These are phyloP conservation scores for Dysmachus trigonus DNA, from an alignment of 2,888 invertebrate genomes.

Conservation along the genomic window DNA sequence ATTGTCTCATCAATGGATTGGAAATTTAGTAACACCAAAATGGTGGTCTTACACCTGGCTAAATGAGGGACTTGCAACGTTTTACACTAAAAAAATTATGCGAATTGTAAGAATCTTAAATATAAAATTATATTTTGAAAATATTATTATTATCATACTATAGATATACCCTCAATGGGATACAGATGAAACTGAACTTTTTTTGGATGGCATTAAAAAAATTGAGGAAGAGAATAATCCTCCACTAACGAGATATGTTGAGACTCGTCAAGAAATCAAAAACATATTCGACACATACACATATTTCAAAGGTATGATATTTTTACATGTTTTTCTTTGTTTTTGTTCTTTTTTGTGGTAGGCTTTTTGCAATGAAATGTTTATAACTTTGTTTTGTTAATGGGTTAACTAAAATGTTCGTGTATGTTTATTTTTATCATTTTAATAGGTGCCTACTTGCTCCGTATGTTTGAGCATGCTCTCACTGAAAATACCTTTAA, in stretches of 20 bases:
- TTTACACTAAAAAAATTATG: slow-evolving; percentile 52
- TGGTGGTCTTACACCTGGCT: slow-evolving; percentile 76
- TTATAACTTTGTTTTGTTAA: background rate
- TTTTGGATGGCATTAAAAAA: background rate
- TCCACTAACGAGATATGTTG: background rate
- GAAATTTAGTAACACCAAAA: slow-evolving; percentile 71
- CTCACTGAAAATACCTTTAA: background rate
- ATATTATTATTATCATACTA: background rate
- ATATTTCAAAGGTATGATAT: background rate
- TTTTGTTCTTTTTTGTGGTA: background rate
- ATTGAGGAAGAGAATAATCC: background rate
- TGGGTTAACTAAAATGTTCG: too few species aligned
- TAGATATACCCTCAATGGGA: background rate
- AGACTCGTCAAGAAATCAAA: background rate
- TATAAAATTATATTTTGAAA: background rate
- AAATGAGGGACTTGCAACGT: slow-evolving; percentile 74
- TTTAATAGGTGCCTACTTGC: background rate
- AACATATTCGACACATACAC: background rate
- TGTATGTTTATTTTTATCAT: background rate
- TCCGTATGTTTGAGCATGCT: background rate
- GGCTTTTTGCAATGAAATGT: background rate
- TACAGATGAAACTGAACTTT: background rate
- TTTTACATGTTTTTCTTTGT: too few species aligned
- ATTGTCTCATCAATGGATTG: slow-evolving; percentile 75
- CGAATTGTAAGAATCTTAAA: background rate